These are phyloP conservation scores for Drosophila yooni DNA, from an alignment of 2,888 invertebrate species.

Conservation along the genomic window DNA sequence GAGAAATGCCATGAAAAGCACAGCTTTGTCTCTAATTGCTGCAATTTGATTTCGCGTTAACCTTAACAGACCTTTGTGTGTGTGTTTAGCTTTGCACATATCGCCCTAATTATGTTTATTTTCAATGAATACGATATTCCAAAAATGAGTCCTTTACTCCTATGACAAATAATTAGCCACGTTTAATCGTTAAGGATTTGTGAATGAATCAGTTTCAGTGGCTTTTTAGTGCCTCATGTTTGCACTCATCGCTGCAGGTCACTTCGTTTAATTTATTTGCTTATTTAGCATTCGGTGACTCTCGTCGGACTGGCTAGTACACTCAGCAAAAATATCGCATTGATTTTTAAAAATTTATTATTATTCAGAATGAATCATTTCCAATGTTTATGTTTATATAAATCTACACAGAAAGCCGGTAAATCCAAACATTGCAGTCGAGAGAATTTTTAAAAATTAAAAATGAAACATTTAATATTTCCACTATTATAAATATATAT, in stretches of 20 bases:
- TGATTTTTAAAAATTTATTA: background rate
- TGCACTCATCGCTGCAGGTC: constrained; percentile 25
- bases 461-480: no score
- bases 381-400: background rate
- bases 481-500: no score
- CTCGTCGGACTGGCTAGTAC: constrained; percentile 1
- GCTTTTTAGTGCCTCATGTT: constrained; percentile 43
- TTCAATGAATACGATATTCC: background rate
- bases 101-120: background rate
- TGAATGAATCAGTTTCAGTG: constrained; percentile 25
- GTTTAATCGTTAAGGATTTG: constrained; percentile 61
- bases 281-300: constrained; percentile 36
- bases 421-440: background rate
- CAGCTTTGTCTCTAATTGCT: constrained; percentile 49
- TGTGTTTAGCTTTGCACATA: background rate
- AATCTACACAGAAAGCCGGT: background rate
- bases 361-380: background rate
- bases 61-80: background rate
- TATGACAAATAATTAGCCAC: constrained; percentile 48
- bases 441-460: background rate
- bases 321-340: background rate
- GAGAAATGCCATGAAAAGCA: constrained; percentile 57
- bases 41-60: constrained; percentile 33
- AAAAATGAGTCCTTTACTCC: background rate
- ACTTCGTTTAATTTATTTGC: constrained; percentile 33